phyloP scores from a whole-genome alignment of 1,140 invertebrate genomes.

The Oryctes rhinoceros region DNA sequence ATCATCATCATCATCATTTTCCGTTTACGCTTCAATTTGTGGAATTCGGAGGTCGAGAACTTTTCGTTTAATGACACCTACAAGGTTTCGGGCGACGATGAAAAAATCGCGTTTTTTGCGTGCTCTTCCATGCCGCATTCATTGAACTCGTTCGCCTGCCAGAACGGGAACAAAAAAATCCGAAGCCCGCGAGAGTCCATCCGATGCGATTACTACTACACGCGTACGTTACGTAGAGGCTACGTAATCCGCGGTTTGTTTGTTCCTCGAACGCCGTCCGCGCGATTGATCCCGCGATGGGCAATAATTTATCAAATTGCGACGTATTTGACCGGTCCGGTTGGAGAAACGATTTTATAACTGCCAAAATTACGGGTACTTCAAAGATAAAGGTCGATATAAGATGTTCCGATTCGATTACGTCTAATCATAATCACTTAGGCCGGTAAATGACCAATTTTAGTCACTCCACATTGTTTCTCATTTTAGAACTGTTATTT shows the following conservation, averaged over 20 bases:
- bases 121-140: background rate
- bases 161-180: background rate
- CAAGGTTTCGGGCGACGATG: constrained; percentile 20
- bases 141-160: constrained; percentile 7
- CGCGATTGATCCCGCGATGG: background rate
- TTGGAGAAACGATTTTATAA: background rate
- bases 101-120: constrained; percentile 11
- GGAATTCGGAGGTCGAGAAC: constrained; percentile 12
- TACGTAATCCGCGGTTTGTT: background rate
- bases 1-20: constrained; percentile 14
- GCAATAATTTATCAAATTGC: background rate
- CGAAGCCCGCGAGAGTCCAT: background rate
- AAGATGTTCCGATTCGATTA: too few relatives aligned
- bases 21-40: constrained; percentile 6
- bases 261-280: background rate
- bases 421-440: too few relatives aligned
- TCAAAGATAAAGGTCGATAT: too few relatives aligned
- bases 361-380: too few relatives aligned
- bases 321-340: background rate
- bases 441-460: too few relatives aligned
- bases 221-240: background rate
- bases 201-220: background rate
- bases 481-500: too few relatives aligned
- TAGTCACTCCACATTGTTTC: too few relatives aligned
- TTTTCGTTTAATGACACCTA: constrained; percentile 11